These are phyloP conservation scores for Atrichornis clamosus DNA, from an alignment of 2,113 vertebrate genomes.

Conservation along the genomic window DNA sequence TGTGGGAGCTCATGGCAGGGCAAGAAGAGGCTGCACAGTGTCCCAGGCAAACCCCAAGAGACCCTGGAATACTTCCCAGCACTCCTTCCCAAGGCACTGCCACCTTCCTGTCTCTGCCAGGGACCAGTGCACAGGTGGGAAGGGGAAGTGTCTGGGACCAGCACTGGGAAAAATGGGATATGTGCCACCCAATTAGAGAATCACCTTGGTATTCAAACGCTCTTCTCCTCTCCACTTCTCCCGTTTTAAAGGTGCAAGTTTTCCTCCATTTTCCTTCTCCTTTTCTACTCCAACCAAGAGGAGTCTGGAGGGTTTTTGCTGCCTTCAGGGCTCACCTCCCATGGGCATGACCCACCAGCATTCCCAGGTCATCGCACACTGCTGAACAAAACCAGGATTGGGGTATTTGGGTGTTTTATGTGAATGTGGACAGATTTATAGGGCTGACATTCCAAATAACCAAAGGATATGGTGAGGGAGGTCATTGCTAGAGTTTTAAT, in stretches of 20 bases:
- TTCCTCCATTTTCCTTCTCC: neutral
- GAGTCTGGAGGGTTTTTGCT: neutral
- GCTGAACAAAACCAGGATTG: neutral
- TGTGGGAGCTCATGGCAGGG: neutral
- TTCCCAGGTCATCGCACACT: neutral
- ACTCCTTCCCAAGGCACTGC: neutral
- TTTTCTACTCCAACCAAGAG: neutral
- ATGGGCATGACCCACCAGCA: neutral
- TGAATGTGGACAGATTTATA: neutral
- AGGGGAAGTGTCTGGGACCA: neutral
- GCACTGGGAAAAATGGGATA: neutral
- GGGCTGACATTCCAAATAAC: neutral
- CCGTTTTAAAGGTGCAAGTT: neutral
- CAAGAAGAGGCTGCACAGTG: neutral
- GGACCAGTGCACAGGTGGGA: fast-evolving
- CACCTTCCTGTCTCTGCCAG: neutral
- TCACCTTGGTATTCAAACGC: neutral
- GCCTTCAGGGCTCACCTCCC: neutral
- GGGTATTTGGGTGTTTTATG: neutral
- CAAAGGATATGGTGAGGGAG: neutral
- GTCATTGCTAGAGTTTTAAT: neutral
- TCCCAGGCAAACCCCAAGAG: neutral
- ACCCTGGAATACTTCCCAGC: neutral
- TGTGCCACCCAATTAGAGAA: neutral
- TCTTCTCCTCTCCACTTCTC: neutral